A percentile compares a stretch with the other conserved stretches of the same genome.
Evolutionary conservation across 2,113 vertebrate species (phyloP).

Genomic region (Globicephala melas): DNA sequence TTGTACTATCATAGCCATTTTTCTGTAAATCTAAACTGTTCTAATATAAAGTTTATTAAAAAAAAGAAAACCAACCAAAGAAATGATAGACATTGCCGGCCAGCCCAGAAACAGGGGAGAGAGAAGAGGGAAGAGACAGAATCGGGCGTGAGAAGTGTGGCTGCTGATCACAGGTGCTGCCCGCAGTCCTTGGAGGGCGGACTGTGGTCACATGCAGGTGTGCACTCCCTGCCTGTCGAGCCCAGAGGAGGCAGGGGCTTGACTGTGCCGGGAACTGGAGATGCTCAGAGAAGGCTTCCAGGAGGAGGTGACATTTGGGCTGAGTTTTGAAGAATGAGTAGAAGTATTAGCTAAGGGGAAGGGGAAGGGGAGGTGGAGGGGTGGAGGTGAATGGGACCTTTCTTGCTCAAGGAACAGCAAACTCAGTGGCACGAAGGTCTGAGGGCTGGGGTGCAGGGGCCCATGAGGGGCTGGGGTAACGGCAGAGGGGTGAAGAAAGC

Average conservation of each 20-base stretch:
- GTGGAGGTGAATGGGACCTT: background rate
- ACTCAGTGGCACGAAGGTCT: background rate
- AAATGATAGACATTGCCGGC: background rate
- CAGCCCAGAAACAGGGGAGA: background rate
- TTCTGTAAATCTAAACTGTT: background rate
- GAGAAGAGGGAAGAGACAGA: background rate
- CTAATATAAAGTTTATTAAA: background rate
- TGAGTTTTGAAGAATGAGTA: background rate
- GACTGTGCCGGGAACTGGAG: background rate
- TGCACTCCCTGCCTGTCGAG: background rate
- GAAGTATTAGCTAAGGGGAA: background rate
- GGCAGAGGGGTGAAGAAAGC: background rate
- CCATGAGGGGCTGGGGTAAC: background rate
- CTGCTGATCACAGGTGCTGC: background rate
- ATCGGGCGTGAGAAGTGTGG: background rate
- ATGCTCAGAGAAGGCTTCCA: background rate
- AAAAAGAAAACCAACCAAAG: background rate
- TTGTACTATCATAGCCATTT: background rate
- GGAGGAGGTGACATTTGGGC: background rate
- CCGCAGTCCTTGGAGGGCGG: background rate
- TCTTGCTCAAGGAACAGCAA: background rate
- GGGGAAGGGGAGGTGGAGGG: background rate
- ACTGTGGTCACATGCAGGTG: background rate
- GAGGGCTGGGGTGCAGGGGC: background rate
- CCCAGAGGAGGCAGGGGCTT: background rate